These are phyloP conservation scores for Ceratitis capitata DNA, from an alignment of 1,140 invertebrate genomes.

Conservation along the genomic window DNA sequence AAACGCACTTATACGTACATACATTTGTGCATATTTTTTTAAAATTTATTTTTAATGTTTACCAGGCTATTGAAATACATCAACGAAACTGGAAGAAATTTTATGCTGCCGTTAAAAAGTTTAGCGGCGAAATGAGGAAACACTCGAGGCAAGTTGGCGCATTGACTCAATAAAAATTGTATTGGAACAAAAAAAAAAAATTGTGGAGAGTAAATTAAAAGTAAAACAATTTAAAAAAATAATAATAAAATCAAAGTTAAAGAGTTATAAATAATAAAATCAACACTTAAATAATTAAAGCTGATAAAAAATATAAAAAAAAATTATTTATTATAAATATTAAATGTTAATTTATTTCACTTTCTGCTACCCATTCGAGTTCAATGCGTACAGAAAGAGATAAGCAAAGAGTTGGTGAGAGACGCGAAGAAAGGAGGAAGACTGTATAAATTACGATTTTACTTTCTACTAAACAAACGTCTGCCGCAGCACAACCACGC, in stretches of 20 bases:
- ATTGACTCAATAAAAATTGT: slow-evolving; percentile 4
- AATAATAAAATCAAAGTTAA: too few species aligned
- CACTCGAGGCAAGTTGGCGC: background rate
- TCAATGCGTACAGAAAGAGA: too few species aligned
- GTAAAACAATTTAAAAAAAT: too few species aligned
- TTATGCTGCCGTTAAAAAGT: background rate
- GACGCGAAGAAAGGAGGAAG: too few species aligned
- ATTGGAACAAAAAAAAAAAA: background rate
- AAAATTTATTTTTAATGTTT: too few species aligned
- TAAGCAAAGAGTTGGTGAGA: too few species aligned
- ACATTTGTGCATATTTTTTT: background rate
- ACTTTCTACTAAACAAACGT: background rate
- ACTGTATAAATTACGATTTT: slow-evolving; percentile 17
- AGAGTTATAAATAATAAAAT: too few species aligned
- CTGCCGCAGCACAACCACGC: background rate
- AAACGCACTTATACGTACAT: background rate
- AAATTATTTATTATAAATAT: too few species aligned
- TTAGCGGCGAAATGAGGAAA: slow-evolving; percentile 20
- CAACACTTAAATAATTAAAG: slow-evolving; percentile 10
- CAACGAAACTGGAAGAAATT: background rate
- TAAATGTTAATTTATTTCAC: background rate
- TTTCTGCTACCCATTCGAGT: background rate
- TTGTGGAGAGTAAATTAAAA: background rate
- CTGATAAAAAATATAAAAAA: too few species aligned
- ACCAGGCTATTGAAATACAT: background rate